Evolutionary conservation across 2,113 vertebrate genomes (phyloP), one percentile per base, ranked within the genome.

Genomic region (Chunga burmeisteri): DNA sequence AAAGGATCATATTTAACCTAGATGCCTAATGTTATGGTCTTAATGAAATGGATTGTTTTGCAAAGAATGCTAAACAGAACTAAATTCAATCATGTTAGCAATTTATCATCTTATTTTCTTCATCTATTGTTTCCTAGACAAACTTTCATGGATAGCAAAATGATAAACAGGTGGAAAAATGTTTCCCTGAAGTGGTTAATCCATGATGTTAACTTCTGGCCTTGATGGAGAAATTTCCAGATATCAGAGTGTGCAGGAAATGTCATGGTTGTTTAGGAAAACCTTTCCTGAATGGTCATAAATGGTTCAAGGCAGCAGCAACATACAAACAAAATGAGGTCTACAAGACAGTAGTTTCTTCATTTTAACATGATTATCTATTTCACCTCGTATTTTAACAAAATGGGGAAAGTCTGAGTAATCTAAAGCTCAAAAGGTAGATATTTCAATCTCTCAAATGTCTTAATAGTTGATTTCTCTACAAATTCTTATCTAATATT

Each of bases 1-100:
- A 86, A 89, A 86, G 66, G 49, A 46, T 93, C 72, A 53, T 71
- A 52, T 88, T 94, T 94, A 87, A 53, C 29, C 6, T 49, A 90
- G 29, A 75, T 46, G 52, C 16, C 23, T 74, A 73, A 94, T 53
- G 44, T 30, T 68, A 87, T 52, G 12, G 42, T 95, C 62, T 90
- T 89, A 70, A 88, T 8, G 6, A 91, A 86, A 83, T 9, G 27
- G 47, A 29, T 3, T 63, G 52, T 89, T 97, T 96, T 94, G 29
- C 42, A 96, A 95, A 94, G 30, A 82, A 30, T 91, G 50, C 61
- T 89, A 63, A 84, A 71, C 18, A 74, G 44, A 92, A 95, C 70
- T 81, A 82, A 95, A 94, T 58, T 84, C 9, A 94, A 78, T 86
- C 7, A 5, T 25, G 30, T 88, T 96, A 96, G 74, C 42, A 92